Percentiles rank a stretch among this genome's conserved stretches.
Evolutionary conservation across 2,113 vertebrate genomes (phyloP).

Genomic region (Rhea pennata): DNA sequence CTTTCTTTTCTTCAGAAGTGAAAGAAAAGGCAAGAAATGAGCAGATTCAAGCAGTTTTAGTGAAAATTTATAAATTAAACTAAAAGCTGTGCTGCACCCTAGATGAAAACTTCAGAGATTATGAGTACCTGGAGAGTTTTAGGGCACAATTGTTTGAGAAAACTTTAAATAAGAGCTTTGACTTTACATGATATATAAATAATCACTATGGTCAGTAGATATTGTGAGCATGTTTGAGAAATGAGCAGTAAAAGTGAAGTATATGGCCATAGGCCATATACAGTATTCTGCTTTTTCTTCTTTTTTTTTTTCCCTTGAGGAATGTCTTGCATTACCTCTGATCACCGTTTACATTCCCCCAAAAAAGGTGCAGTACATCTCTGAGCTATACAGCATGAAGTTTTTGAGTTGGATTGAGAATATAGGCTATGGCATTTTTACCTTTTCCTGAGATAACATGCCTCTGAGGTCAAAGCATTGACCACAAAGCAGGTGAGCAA

Average conservation of each 20-base stretch:
- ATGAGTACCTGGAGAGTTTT: neutral
- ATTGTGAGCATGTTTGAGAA: neutral
- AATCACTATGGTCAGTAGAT: neutral
- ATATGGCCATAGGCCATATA: neutral
- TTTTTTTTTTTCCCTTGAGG: neutral
- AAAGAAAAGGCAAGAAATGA: neutral
- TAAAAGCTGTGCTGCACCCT: neutral
- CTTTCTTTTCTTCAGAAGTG: neutral
- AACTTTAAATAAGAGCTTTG: neutral
- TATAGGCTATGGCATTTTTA: neutral
- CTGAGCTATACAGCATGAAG: neutral
- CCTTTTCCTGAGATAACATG: neutral
- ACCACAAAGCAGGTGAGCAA: too few relatives aligned
- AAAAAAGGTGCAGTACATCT: neutral
- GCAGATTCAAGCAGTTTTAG: neutral
- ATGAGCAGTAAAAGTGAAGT: neutral
- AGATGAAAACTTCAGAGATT: neutral
- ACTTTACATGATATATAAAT: neutral
- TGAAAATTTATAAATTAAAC: neutral
- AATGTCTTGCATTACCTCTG: neutral
- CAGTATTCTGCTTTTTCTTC: neutral
- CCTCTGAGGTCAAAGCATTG: neutral
- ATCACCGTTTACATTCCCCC: neutral
- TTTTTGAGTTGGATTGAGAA: neutral
- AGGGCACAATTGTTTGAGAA: neutral